Evolutionary conservation across 2,113 vertebrate species (phyloP).

Genomic region (Naja naja): DNA sequence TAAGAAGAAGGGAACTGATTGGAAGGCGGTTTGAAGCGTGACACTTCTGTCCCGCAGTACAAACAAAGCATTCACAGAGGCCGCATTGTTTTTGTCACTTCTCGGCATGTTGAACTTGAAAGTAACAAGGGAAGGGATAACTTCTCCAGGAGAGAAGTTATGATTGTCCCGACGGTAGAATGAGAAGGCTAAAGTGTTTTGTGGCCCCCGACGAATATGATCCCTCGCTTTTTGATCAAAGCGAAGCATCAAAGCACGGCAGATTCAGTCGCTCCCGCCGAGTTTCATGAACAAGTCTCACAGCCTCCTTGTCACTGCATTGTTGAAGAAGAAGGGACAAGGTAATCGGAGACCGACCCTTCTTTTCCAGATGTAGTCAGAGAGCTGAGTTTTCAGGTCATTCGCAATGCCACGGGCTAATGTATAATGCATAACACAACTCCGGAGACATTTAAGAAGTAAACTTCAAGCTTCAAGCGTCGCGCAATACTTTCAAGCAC

Average conservation of each 20-base stretch:
- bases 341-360: background rate
- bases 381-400: slow-evolving; percentile 10
- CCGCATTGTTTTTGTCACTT: slow-evolving; percentile 23
- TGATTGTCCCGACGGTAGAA: slow-evolving; percentile 33
- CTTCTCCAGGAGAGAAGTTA: slow-evolving; percentile 13
- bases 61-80: slow-evolving; percentile 41
- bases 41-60: slow-evolving; percentile 36
- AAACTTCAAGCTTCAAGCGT: too few relatives aligned
- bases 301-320: slow-evolving; percentile 20
- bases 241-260: slow-evolving; percentile 19
- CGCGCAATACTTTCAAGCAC: background rate
- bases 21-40: slow-evolving; percentile 45
- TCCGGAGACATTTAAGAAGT: background rate
- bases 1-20: slow-evolving; percentile 54
- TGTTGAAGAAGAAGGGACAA: slow-evolving; percentile 6
- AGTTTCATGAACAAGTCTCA: background rate
- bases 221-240: slow-evolving; percentile 28
- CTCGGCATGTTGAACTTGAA: slow-evolving; percentile 20
- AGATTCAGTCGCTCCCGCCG: slow-evolving; percentile 15
- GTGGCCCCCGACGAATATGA: slow-evolving; percentile 27
- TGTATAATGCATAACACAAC: background rate
- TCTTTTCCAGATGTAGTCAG: slow-evolving; percentile 21
- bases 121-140: background rate
- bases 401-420: background rate
- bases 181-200: slow-evolving; percentile 31